These are phyloP conservation scores for Semnornis frantzii DNA, from an alignment of 2,113 vertebrate genomes.

Conservation along the genomic window DNA sequence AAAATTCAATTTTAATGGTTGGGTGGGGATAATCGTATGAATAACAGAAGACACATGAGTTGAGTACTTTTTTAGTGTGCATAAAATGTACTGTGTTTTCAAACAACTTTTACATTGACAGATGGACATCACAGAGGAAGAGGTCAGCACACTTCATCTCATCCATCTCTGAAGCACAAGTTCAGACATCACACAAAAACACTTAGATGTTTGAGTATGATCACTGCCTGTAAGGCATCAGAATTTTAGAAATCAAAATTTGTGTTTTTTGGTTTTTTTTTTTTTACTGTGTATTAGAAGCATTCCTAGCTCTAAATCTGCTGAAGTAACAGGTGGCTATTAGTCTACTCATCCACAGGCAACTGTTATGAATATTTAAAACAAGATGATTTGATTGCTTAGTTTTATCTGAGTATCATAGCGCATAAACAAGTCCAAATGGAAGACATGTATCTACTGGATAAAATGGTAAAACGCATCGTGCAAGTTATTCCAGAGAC, in stretches of 20 bases:
- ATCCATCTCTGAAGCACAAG: background rate
- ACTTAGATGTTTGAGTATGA: background rate
- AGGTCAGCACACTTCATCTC: background rate
- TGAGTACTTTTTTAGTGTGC: background rate
- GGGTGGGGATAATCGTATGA: background rate
- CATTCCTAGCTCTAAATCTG: background rate
- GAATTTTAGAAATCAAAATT: background rate
- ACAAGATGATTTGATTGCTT: background rate
- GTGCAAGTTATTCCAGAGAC: background rate
- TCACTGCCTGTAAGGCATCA: background rate
- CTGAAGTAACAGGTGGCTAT: background rate
- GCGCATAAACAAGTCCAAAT: background rate
- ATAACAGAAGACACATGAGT: background rate
- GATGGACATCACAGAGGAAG: no score
- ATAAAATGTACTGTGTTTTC: background rate
- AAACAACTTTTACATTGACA: background rate
- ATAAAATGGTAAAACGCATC: conserved; percentile 7
- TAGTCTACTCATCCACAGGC: background rate
- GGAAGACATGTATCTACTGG: background rate
- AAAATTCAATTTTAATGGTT: background rate
- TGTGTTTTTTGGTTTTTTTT: background rate
- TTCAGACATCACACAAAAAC: background rate
- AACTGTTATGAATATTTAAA: background rate
- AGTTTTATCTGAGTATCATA: background rate
- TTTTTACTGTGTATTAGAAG: background rate